These are phyloP conservation scores for Leptopilina drosophilae DNA, from an alignment of 2,888 invertebrate genomes.

Conservation along the genomic window DNA sequence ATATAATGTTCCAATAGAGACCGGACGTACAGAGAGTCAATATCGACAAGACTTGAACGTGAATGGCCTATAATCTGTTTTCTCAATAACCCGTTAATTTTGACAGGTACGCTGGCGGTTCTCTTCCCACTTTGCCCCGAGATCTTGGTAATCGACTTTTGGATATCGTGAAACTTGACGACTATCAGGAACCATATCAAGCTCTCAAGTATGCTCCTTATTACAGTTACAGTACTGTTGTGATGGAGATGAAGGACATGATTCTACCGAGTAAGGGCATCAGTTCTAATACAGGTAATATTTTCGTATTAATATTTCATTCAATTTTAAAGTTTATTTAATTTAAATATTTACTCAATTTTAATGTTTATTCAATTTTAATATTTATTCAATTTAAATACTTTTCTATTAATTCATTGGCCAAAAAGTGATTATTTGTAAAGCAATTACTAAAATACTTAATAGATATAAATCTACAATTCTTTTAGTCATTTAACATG, in stretches of 20 bases:
- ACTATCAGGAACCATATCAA: constrained; percentile 89
- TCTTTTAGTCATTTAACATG: too few relatives aligned
- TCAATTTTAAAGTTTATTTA: background rate
- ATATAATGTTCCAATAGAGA: constrained; percentile 63
- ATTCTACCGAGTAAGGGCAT: constrained; percentile 77
- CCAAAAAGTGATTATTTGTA: too few relatives aligned
- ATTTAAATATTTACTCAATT: background rate
- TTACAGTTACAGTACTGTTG: constrained; percentile 86
- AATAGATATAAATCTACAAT: too few relatives aligned
- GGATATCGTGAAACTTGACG: constrained; percentile 83
- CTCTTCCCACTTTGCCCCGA: constrained; percentile 72
- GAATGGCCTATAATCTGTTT: constrained; percentile 52
- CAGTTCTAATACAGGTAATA: constrained; percentile 71
- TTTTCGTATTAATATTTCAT: background rate
- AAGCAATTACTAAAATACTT: too few relatives aligned
- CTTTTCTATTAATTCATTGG: background rate
- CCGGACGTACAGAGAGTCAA: constrained; percentile 60
- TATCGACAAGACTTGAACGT: constrained; percentile 61
- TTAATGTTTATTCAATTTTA: too few relatives aligned
- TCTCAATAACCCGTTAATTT: constrained; percentile 50
- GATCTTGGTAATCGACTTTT: constrained; percentile 80
- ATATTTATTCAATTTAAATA: too few relatives aligned
- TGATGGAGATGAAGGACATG: constrained; percentile 87
- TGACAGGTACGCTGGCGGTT: constrained; percentile 73
- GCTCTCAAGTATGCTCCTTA: constrained; percentile 86